phyloP scores from a whole-genome alignment of 2,113 vertebrate genomes.

The Hippocampus barbouri region DNA sequence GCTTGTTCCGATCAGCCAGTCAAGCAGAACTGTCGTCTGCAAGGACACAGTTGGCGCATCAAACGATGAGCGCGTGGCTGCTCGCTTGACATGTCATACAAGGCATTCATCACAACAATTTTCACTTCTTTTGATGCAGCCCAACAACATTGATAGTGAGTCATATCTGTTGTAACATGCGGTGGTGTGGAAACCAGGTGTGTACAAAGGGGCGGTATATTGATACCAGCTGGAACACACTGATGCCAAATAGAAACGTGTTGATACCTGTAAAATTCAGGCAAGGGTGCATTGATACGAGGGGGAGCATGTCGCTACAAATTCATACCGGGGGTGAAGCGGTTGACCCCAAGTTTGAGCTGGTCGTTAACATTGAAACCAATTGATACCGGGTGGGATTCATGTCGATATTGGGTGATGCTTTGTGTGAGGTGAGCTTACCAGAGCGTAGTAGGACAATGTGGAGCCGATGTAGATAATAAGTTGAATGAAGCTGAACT shows the following conservation, averaged over 20 bases:
- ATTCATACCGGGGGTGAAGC: not conserved
- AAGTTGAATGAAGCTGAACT: conserved; percentile 75
- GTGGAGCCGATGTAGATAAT: conserved; percentile 79
- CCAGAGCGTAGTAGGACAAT: conserved; percentile 82
- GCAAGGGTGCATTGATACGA: not conserved
- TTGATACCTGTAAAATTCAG: no score
- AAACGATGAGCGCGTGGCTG: not conserved
- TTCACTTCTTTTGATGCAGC: no score
- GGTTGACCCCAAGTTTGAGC: no score
- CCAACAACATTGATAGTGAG: no score
- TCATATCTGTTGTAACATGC: no score
- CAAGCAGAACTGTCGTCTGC: conserved; percentile 73
- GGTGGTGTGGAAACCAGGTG: not conserved
- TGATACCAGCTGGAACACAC: not conserved
- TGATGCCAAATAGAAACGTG: not conserved
- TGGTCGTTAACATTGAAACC: no score
- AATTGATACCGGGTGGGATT: not conserved
- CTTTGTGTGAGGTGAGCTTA: conserved; percentile 52
- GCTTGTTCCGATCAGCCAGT: conserved; percentile 69
- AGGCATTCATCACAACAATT: no score
- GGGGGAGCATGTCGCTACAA: not conserved
- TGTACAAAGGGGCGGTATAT: no score
- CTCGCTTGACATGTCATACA: not conserved
- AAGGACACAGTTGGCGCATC: not conserved
- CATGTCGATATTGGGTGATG: no score